Evolutionary conservation across 1,140 invertebrate genomes (phyloP).

Genomic region (Coenobita brevimanus): DNA sequence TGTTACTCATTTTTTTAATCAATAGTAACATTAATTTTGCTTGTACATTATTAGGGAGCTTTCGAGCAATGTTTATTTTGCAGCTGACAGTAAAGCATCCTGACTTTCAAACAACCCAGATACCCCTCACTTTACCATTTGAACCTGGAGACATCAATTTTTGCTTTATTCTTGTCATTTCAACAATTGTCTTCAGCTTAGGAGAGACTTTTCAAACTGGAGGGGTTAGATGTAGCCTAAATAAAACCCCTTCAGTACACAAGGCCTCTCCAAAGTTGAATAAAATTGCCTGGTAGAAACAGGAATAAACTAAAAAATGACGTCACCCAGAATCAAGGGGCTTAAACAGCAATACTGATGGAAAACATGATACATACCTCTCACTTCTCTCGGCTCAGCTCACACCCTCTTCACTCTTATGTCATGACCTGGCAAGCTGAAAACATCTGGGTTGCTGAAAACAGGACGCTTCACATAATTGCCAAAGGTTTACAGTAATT

Average conservation of each 20-base stretch:
- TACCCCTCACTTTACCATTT: constrained; percentile 63
- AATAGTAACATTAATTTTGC: constrained; percentile 35
- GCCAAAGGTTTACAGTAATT: not conserved
- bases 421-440: constrained; percentile 47
- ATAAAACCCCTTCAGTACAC: no score
- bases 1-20: constrained; percentile 35
- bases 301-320: no score
- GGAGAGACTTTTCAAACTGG: no score
- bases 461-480: constrained; percentile 51
- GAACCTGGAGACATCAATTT: no score
- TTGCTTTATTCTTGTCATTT: no score
- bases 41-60: constrained; percentile 18
- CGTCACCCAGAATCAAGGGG: no score
- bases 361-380: constrained; percentile 52
- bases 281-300: no score
- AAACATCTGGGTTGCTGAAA: constrained; percentile 61
- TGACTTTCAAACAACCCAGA: constrained; percentile 65
- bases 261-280: no score
- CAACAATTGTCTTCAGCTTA: no score
- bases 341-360: constrained; percentile 44
- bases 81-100: constrained; percentile 36
- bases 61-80: constrained; percentile 28
- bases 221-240: no score
- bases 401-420: constrained; percentile 40
- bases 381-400: constrained; percentile 30